phyloP scores from a whole-genome alignment of 2,113 vertebrate genomes.

The Electrona antarctica region DNA sequence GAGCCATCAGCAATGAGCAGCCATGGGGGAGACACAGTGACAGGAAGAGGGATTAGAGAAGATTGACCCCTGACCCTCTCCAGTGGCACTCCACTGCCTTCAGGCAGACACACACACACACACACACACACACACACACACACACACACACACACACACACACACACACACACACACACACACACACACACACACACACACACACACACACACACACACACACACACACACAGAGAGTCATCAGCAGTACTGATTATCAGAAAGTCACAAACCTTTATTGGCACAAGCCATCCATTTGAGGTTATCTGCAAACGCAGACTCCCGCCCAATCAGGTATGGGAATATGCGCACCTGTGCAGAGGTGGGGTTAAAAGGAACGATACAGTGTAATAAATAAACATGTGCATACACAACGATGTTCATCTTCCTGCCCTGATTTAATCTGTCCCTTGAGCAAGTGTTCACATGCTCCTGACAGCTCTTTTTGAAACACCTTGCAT shows the following conservation, averaged over 20 bases:
- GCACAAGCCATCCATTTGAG: constrained; percentile 99
- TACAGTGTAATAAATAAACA: constrained; percentile 31
- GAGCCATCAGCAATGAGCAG: constrained; percentile 73
- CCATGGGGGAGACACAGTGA: constrained; percentile 71
- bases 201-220: constrained; percentile 3
- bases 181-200: neutral
- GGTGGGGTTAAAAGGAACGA: constrained; percentile 35
- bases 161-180: constrained; percentile 14
- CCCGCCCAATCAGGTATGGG: constrained; percentile 97
- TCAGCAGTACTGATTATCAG: constrained; percentile 36
- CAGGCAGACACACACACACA: constrained; percentile 52
- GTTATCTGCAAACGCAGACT: constrained; percentile 97
- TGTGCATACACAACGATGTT: constrained; percentile 24
- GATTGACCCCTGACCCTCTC: constrained; percentile 73
- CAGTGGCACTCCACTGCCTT: constrained; percentile 73
- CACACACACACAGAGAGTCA: constrained; percentile 12
- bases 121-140: constrained; percentile 21
- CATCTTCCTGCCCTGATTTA: constrained; percentile 51
- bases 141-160: constrained; percentile 3
- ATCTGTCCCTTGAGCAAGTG: constrained; percentile 28
- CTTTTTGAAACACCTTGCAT: constrained; percentile 4
- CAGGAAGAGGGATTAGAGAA: constrained; percentile 82
- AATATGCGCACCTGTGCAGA: constrained; percentile 93
- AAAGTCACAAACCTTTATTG: constrained; percentile 90
- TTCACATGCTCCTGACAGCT: constrained; percentile 14